Base-by-base conservation (phyloP, 1,140 invertebrate genomes). In the Drosophila pectinifera region DNA sequence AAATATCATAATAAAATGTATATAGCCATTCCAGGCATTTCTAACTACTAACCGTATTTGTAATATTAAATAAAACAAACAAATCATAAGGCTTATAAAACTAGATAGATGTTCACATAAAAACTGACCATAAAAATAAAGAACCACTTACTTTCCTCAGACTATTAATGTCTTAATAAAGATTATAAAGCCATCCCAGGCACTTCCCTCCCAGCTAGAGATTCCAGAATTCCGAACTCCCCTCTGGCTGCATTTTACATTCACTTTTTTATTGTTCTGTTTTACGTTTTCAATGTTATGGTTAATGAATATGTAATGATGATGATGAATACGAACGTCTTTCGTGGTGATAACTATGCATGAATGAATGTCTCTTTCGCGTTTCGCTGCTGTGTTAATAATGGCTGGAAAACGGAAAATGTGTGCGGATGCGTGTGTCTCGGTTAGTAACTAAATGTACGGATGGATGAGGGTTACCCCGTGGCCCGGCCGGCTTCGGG, bases 271-370 rank as follows among this genome's bases (percentile, higher is more conserved):
- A 73, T 89, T 89, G 85, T 89, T 84, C 85, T 89, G 84, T 89
- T 89, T 84, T 89, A 90, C 73, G 64, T 89, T 83, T 88, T 83
- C 83, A 86, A 84, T 89, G 80, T 90, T 89, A 89, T 89, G 84
- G 80, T 89, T 84, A 76, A 89, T 89, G 84, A 89, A 90, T 90
- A 88, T 85, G 77, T 78, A 90, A 89, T 88, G 83, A 88, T 88
- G 83, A 88, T 83, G 78, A 78, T 89, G 77, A 70, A 73, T 65
- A 89, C 81, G 80, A 82, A 79, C 77, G 67, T 36, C 13, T 69
- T 69, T 57, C 80, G 65, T 67, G 75, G 73, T 61, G 73, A 68
- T 80, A 70, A 75, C 67, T 75, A 76, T 68, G 63, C 48, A 72
- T 75, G 70, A 67, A 75, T 77, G 74, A 75, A 75, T 75, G 73